These are phyloP conservation scores for Pipistrellus kuhlii DNA, from an alignment of 2,797 vertebrate species.

Conservation along the genomic window DNA sequence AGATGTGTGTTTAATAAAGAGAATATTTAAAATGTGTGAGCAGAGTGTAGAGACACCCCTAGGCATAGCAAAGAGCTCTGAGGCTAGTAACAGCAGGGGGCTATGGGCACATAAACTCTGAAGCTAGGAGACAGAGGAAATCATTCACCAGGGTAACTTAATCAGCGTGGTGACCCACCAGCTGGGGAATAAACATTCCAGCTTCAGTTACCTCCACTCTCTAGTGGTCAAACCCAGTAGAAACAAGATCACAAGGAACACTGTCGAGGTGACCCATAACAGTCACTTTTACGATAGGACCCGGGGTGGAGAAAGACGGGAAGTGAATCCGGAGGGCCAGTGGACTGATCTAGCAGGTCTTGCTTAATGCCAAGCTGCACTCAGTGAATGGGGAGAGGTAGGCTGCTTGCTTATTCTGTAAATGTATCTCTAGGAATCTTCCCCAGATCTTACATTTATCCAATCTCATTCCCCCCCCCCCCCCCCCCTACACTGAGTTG, in stretches of 20 bases:
- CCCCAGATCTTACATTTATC: neutral
- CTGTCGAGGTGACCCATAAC: neutral
- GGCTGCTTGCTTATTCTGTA: neutral
- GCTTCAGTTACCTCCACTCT: neutral
- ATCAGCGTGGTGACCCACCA: neutral
- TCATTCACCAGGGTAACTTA: neutral
- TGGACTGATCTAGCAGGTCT: neutral
- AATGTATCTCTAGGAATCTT: neutral
- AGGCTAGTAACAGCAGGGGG: neutral
- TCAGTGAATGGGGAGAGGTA: neutral
- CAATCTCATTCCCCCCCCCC: too few relatives aligned
- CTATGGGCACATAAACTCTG: neutral
- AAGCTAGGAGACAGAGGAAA: neutral
- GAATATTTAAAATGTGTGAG: neutral
- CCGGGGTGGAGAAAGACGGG: neutral
- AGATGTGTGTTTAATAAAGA: neutral
- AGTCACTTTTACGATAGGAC: neutral
- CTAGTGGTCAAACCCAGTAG: neutral
- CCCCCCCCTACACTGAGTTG: neutral
- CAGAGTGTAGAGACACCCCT: neutral
- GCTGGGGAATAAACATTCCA: neutral
- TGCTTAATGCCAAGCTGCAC: neutral
- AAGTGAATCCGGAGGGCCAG: neutral
- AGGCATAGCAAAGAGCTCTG: neutral
- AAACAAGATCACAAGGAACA: neutral